A percentile compares a stretch with the other conserved stretches of the same genome.
Conservation (phyloP, 2,113 vertebrate species). For the Nipponia nippon region DNA sequence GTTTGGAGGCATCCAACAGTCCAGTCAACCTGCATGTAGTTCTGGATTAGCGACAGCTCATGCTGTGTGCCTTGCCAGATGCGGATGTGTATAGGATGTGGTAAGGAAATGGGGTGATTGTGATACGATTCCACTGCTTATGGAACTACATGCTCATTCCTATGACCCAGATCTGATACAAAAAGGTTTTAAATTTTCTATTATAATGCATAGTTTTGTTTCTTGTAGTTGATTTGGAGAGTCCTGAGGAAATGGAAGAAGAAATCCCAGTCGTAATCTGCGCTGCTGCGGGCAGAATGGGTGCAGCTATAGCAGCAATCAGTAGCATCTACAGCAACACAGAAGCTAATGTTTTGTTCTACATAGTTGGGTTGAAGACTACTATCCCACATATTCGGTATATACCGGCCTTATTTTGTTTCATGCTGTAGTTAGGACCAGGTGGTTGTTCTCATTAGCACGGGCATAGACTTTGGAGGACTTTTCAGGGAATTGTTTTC, state of each 20-base stretch:
- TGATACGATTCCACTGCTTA: background rate
- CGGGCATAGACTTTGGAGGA: background rate
- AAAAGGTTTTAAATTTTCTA: background rate
- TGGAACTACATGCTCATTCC: background rate
- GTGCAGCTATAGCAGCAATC: slow-evolving; percentile 87
- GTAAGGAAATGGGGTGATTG: background rate
- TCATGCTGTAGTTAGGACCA: background rate
- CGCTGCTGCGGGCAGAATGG: slow-evolving; percentile 85
- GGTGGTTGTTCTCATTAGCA: background rate
- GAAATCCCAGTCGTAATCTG: slow-evolving; percentile 89
- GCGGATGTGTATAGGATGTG: background rate
- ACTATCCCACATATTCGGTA: slow-evolving; percentile 83
- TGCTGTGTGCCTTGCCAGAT: background rate
- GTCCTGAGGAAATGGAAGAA: slow-evolving; percentile 58
- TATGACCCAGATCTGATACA: background rate
- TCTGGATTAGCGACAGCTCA: background rate
- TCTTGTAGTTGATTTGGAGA: slow-evolving; percentile 61
- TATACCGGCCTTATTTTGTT: background rate
- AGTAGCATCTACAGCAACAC: slow-evolving; percentile 94
- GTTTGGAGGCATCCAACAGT: background rate
- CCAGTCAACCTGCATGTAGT: background rate
- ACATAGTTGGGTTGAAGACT: slow-evolving; percentile 86
- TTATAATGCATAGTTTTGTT: background rate
- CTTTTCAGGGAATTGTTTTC: background rate
- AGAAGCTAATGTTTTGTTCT: slow-evolving; percentile 84